Conservation (phyloP, 2,888 invertebrate genomes). For the Helobdella robusta region DNA sequence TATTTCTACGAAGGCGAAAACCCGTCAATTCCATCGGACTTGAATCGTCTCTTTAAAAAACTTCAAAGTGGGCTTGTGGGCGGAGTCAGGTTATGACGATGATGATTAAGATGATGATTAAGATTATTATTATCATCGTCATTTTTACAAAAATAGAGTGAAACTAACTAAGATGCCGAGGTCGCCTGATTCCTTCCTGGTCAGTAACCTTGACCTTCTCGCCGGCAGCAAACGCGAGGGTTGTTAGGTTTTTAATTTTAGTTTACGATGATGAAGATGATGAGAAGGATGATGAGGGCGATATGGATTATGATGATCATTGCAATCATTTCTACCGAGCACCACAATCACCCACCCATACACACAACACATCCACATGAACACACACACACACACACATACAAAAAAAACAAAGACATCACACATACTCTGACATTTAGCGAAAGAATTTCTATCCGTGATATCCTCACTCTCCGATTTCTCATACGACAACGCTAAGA, state of each 20-base stretch:
- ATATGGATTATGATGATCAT: neutral
- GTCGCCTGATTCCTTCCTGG: neutral
- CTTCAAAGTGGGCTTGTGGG: slow-evolving; percentile 16
- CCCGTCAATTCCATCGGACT: slow-evolving; percentile 13
- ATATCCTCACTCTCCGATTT: neutral
- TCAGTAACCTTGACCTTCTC: slow-evolving; percentile 8
- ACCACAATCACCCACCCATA: too few relatives aligned
- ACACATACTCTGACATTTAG: too few relatives aligned
- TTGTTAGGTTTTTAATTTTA: neutral
- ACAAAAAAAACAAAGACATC: too few relatives aligned
- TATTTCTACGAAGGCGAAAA: neutral
- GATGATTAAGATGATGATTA: slow-evolving; percentile 18
- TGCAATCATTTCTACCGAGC: too few relatives aligned
- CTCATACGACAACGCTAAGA: slow-evolving; percentile 37
- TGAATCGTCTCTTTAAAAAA: slow-evolving; percentile 17
- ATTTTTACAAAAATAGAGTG: neutral
- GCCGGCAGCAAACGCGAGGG: neutral
- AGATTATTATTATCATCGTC: slow-evolving; percentile 1
- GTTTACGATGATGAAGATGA: neutral
- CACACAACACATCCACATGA: too few relatives aligned
- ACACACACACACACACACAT: too few relatives aligned
- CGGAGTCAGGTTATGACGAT: slow-evolving; percentile 19
- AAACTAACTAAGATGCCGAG: slow-evolving; percentile 11
- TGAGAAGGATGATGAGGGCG: neutral
- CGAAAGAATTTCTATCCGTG: too few relatives aligned